Evolutionary conservation across 2,113 vertebrate genomes (phyloP).

Genomic region (Ceuthmochares aereus): DNA sequence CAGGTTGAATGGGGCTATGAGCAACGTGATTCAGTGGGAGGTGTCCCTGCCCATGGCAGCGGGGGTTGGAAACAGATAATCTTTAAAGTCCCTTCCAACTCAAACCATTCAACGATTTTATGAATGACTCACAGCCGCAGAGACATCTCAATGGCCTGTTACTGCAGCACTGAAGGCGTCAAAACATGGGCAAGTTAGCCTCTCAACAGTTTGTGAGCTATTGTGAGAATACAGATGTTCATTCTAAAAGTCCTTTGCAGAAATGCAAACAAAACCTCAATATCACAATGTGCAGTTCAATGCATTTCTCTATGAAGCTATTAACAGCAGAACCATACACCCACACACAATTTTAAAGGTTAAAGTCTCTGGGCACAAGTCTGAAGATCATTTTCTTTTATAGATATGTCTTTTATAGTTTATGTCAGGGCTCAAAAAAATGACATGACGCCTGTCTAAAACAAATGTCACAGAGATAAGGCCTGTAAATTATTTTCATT

Average conservation of each 20-base stretch:
- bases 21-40: too few species aligned
- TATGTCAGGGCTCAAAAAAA: background rate
- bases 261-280: background rate
- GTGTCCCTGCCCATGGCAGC: too few species aligned
- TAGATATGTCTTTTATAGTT: background rate
- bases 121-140: background rate
- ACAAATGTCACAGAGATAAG: background rate
- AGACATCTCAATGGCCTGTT: background rate
- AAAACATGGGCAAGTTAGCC: background rate
- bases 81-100: too few species aligned
- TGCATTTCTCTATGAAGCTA: background rate
- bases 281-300: background rate
- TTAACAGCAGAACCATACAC: background rate
- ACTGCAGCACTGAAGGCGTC: background rate
- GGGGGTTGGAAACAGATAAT: too few species aligned
- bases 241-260: background rate
- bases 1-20: too few species aligned
- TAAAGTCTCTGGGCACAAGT: background rate
- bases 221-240: background rate
- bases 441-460: background rate
- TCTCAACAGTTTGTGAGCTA: background rate
- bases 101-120: too few species aligned
- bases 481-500: background rate
- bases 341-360: background rate
- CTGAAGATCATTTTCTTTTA: background rate